Base-by-base conservation (phyloP, 2,797 vertebrate genomes). In the Leptoclinus maculatus region DNA sequence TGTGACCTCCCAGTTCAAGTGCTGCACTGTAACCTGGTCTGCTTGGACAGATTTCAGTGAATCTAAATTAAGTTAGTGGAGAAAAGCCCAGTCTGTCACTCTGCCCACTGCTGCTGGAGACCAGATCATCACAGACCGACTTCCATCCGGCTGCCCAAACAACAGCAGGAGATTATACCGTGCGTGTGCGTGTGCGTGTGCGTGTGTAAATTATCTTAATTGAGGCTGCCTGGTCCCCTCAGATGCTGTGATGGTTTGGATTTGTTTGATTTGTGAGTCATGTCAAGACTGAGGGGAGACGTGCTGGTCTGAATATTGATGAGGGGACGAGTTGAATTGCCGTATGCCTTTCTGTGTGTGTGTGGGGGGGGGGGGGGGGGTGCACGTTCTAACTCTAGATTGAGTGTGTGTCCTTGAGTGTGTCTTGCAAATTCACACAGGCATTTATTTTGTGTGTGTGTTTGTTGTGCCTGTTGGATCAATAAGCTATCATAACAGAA, bases 401-500 rank as follows among this genome's bases (percentile, higher is more conserved):
- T 25, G 25, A 36, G 27, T 10, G 21, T 62, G 58, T 62, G n/a
- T 62, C 36, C 7, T 62, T 41, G 25, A 64, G 29, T 27, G 36
- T 54, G 38, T 65, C 1, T 69, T 43, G 32, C 21, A 8, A 23
- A 29, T 75, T 47, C 41, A 38, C 38, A 58, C 17, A 2, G n/a
- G 23, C 8, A 21, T 65, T 7, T 21, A 10, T 43, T 23, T 36
- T 53, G 19, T 13, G 19, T 27, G 13, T 63, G 29, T 25, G 7
- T 45, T 16, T 74, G 60, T 10, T 13, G 19, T 56, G 65, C 4
- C 5, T 64, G 23, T 57, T 73, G 65, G 78, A 75, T 82, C 83
- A 79, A 75, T 83, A 78, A 73, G 32, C 76, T 79, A 83, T 79
- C 72, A 79, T 79, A 82, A 79, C 66, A 84, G 59, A 84, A 66